A percentile compares a stretch with the other conserved stretches of the same genome.
These are phyloP conservation scores for Siniperca obscura DNA, from an alignment of 2,797 vertebrate genomes.

Conservation along the genomic window DNA sequence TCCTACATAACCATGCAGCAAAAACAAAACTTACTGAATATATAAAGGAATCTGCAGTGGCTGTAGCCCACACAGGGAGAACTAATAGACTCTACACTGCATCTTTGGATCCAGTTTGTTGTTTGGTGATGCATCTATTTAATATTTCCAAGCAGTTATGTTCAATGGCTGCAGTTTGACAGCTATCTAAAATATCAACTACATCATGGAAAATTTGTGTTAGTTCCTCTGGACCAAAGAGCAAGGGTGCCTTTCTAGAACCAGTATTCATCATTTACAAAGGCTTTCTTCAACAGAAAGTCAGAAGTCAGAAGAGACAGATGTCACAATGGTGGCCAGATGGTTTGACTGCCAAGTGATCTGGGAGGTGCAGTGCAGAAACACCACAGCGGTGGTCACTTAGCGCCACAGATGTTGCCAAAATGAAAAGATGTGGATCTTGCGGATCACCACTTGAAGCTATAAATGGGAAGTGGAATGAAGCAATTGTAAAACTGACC, in stretches of 20 bases:
- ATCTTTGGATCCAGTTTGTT: constrained; percentile 6
- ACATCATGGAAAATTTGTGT: background rate
- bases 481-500: constrained; percentile 49
- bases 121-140: background rate
- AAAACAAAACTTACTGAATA: constrained; percentile 12
- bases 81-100: background rate
- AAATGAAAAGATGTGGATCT: constrained; percentile 50
- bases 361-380: constrained; percentile 44
- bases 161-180: background rate
- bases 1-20: constrained; percentile 19
- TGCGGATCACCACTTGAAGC: constrained; percentile 33
- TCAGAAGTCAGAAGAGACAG: constrained; percentile 6
- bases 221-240: background rate
- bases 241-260: background rate
- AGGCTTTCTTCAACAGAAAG: constrained; percentile 9
- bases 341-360: constrained; percentile 27
- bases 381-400: constrained; percentile 54
- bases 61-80: constrained; percentile 13
- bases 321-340: constrained; percentile 9
- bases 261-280: background rate
- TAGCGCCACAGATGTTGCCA: constrained; percentile 44
- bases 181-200: background rate
- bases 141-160: background rate
- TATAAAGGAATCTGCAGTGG: constrained; percentile 16
- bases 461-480: constrained; percentile 64